phyloP scores from a whole-genome alignment of 2,113 vertebrate species.

The Motacilla alba region DNA sequence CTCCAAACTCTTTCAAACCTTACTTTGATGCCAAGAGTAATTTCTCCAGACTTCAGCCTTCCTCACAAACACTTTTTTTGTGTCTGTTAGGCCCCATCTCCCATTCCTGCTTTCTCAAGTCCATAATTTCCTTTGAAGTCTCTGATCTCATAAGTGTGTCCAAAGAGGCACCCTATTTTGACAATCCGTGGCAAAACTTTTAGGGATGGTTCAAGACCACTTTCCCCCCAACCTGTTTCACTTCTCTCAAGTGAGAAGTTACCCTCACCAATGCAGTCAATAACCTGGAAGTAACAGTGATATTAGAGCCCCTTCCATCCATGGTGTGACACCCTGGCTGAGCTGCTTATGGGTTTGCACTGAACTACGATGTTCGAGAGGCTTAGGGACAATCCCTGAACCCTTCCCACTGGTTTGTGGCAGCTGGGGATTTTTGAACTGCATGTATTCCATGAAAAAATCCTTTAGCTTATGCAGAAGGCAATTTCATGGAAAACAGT shows the following conservation, averaged over 20 bases:
- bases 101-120: neutral
- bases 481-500: neutral
- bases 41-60: neutral
- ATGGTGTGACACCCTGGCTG: neutral
- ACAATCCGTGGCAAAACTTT: neutral
- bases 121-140: neutral
- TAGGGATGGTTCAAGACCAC: neutral
- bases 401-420: neutral
- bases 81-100: neutral
- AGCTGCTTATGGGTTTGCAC: neutral
- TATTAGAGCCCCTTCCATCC: neutral
- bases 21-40: neutral
- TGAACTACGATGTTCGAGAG: accelerated
- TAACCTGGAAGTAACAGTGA: neutral
- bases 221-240: neutral
- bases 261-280: neutral
- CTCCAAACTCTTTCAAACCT: neutral
- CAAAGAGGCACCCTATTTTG: neutral
- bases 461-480: neutral
- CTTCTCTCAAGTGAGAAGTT: neutral
- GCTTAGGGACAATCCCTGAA: neutral
- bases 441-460: neutral
- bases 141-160: neutral
- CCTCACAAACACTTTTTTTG: neutral
- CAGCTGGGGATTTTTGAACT: neutral